Evolutionary conservation across 2,113 vertebrate species (phyloP), one percentile per base, ranked within the genome.

Genomic region (Scortum barcoo): DNA sequence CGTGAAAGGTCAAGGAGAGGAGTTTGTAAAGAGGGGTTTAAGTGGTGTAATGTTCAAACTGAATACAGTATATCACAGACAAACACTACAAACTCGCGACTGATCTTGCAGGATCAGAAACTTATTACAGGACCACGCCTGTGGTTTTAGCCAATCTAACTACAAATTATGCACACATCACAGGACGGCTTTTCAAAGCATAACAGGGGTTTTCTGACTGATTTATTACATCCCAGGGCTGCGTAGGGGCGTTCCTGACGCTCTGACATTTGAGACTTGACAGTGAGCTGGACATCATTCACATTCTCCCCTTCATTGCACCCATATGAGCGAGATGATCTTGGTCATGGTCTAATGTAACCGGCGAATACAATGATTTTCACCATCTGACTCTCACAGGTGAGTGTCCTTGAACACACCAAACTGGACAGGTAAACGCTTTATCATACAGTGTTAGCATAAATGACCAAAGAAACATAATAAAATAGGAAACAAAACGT

Each of bases 11-110:
- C 7, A 13, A 0, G 26, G 36, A 48, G 33, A 13, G 8, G 44
- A 51, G 63, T 36, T 30, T 57, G 30, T 4, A 19, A 5, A 75
- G 70, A 28, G 19, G 26, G 17, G 7, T 24, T 30, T n/a, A 26
- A 69, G n/a, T 48, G 48, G 58, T 51, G 33, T 36, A 13, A 57
- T 72, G 33, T 46, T n/a, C 40, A 75, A 50, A 70, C 7, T 68
- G 10, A 77, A 30, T 14, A 11, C 38, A 48, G 33, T 33, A 16
- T 38, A 20, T 48, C 8, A 73, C 11, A 67, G n/a, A 36, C 42
- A 16, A 24, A 54, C 36, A 26, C 40, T 22, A 10, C 19, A 22
- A 16, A 51, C 17, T 44, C 0, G 0, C 17, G 17, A 13, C 44
- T 48, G 22, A 69, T 67, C 44, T 14, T 13, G 2, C 22, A 20